These are phyloP conservation scores for Aphis gossypii DNA, from an alignment of 1,140 invertebrate genomes.

Conservation along the genomic window DNA sequence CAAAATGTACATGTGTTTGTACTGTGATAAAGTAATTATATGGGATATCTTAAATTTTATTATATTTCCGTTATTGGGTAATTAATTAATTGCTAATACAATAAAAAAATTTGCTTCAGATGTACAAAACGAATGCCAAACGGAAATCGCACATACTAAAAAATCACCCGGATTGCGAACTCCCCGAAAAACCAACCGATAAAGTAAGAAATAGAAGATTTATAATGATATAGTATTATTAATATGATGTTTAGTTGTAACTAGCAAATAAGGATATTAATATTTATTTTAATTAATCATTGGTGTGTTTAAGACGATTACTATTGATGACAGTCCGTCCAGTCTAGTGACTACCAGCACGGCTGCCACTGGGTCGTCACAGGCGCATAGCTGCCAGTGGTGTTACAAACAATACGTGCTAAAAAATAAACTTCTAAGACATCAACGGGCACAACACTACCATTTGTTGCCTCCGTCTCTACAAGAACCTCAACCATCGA, in stretches of 20 bases:
- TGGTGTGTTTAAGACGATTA: slow-evolving; percentile 20
- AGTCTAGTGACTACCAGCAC: background rate
- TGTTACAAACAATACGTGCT: slow-evolving; percentile 87
- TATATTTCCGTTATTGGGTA: background rate
- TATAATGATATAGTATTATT: background rate
- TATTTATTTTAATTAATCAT: background rate
- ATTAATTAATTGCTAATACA: background rate
- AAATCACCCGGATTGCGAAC: slow-evolving; percentile 73
- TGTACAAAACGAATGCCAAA: slow-evolving; percentile 87
- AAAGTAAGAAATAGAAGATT: slow-evolving; percentile 65
- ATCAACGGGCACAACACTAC: slow-evolving; percentile 80
- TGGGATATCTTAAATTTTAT: background rate
- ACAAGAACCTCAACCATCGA: slow-evolving; percentile 32
- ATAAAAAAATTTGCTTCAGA: slow-evolving; percentile 63
- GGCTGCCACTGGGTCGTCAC: slow-evolving; percentile 69
- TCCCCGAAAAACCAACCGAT: slow-evolving; percentile 30
- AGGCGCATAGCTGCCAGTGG: slow-evolving; percentile 79
- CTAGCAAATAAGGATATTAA: background rate
- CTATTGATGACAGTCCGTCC: background rate
- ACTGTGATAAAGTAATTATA: slow-evolving; percentile 78
- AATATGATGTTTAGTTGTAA: background rate
- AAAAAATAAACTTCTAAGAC: slow-evolving; percentile 82
- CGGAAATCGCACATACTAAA: slow-evolving; percentile 85
- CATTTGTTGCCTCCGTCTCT: slow-evolving; percentile 63
- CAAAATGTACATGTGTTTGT: slow-evolving; percentile 83